Evolutionary conservation across 30 jellyfish, hydroid and myxozoan species (phyloP), one percentile per base, ranked within the genome.

Genomic region (Mastigias papua): DNA sequence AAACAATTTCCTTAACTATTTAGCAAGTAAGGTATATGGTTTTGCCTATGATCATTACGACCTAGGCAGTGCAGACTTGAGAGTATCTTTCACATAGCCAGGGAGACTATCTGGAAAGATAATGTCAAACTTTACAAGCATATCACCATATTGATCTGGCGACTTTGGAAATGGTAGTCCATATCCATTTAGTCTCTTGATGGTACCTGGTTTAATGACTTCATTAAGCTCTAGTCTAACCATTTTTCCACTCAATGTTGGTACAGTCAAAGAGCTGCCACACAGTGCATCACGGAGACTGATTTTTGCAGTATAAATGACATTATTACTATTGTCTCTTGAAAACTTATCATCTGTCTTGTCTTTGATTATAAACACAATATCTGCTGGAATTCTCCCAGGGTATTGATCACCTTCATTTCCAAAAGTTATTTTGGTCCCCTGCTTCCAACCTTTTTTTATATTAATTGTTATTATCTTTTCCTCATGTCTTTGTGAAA

Each of bases 371-470:
- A 57, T 81, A 31, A 93, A 87, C 0, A 87, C 96, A 1, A 93
- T 67, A 72, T 93, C 98, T 7, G 98, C 95, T 35, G 98, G 92
- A 0, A 93, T 69, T 31, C 81, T 61, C 7, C 98, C 98, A 0
- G 93, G 96, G 15, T 35, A 32, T 60, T 93, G 92, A 74, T 93
- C 98, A 1, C 98, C 98, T 82, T 85, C 97, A 21, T 83, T 82
- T 0, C 90, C 82, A 74, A 93, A 93, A 1, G 97, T 93, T 48
- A 93, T 88, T 82, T 88, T 93, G 29, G 98, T 93, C 35, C 98
- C 98, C 60, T 81, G 98, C 54, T 93, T 93, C 98, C 98, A 93
- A 3, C 98, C 98, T 87, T 93, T 93, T 80, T 87, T 93, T 17
- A 93, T 85, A 28, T 93, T 95, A 1, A 93, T 62, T 19, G 84